phyloP scores from a whole-genome alignment of 2,888 invertebrate species.

The Rhaphigaster nebulosa region DNA sequence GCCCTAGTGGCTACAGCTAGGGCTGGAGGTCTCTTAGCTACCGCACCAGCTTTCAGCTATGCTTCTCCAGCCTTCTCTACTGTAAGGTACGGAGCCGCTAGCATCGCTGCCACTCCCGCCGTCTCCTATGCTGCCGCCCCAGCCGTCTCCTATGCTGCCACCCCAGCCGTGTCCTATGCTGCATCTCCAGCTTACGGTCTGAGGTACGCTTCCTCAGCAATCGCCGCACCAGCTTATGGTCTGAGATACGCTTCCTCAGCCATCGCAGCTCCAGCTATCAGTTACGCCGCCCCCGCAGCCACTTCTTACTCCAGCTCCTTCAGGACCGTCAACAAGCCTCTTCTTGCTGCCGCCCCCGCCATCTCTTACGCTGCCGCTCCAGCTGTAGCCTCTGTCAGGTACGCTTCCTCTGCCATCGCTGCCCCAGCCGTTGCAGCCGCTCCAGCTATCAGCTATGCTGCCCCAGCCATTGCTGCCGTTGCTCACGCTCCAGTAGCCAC shows the following conservation, averaged over 20 bases:
- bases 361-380: slow-evolving; percentile 66
- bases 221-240: slow-evolving; percentile 67
- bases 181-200: slow-evolving; percentile 39
- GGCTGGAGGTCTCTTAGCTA: slow-evolving; percentile 67
- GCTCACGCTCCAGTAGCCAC: slow-evolving; percentile 20
- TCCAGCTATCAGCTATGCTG: background rate
- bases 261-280: slow-evolving; percentile 57
- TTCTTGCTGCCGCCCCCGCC: slow-evolving; percentile 60
- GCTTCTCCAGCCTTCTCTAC: slow-evolving; percentile 12
- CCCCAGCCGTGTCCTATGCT: slow-evolving; percentile 73
- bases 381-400: background rate
- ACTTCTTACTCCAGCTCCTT: slow-evolving; percentile 53
- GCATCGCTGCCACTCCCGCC: slow-evolving; percentile 66
- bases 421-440: slow-evolving; percentile 66
- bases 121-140: slow-evolving; percentile 47
- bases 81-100: slow-evolving; percentile 66
- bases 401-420: slow-evolving; percentile 12
- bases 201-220: slow-evolving; percentile 61
- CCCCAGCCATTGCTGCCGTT: background rate
- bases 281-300: slow-evolving; percentile 47
- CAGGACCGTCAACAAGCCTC: slow-evolving; percentile 45
- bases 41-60: slow-evolving; percentile 19
- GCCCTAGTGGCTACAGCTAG: slow-evolving; percentile 68
- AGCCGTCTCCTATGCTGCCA: slow-evolving; percentile 75
- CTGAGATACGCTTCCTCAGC: slow-evolving; percentile 58